These are phyloP conservation scores for Abramis brama DNA, from an alignment of 2,113 vertebrate genomes.

Conservation along the genomic window DNA sequence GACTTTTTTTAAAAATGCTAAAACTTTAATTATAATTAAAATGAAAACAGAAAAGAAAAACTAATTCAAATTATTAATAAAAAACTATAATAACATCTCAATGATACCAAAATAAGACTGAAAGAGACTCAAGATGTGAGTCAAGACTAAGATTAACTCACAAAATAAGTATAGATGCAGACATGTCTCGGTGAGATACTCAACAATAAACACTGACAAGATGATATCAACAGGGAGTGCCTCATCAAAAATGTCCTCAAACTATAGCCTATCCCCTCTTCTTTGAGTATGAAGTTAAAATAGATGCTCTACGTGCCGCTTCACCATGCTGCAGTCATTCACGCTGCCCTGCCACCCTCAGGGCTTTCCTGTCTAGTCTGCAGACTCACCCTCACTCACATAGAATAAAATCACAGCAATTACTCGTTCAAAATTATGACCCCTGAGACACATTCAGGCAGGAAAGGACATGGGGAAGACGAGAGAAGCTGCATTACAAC, in stretches of 20 bases:
- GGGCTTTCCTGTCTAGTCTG: slow-evolving; percentile 56
- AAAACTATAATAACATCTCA: not conserved
- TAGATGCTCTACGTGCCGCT: slow-evolving; percentile 58
- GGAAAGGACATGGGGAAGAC: not conserved
- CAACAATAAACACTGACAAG: not conserved
- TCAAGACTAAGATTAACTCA: not conserved
- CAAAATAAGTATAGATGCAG: slow-evolving; percentile 13
- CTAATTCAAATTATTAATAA: not conserved
- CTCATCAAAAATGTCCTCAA: slow-evolving; percentile 11
- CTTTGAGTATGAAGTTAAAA: slow-evolving; percentile 49
- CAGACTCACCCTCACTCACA: slow-evolving; percentile 11
- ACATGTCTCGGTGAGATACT: not conserved
- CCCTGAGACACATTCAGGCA: slow-evolving; percentile 36
- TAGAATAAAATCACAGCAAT: slow-evolving; percentile 52
- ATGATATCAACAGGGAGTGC: not conserved
- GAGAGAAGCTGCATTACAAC: not conserved
- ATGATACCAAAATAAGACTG: not conserved
- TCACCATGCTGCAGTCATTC: slow-evolving; percentile 48
- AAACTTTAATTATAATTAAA: not conserved
- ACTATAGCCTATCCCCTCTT: slow-evolving; percentile 18
- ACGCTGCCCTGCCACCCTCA: slow-evolving; percentile 45
- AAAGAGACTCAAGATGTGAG: not conserved
- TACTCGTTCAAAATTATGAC: slow-evolving; percentile 47
- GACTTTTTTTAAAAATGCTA: not conserved
- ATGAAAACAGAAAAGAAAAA: not conserved